Base-by-base conservation (phyloP, 2,888 invertebrate genomes). In the Thelaira solivaga region DNA sequence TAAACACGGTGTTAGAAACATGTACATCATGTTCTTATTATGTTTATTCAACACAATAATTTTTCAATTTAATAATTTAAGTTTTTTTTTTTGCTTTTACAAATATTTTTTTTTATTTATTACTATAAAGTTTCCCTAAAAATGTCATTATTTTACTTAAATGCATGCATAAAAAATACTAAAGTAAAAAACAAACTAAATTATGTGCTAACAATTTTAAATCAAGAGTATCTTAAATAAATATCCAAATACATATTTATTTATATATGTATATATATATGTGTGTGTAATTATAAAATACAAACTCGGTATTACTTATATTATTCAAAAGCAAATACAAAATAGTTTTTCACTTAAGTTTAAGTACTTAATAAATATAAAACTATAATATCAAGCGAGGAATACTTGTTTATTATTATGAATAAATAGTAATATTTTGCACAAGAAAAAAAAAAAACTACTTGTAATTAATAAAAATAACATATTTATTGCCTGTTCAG, bases 81-180 rank as follows among this genome's bases (percentile, higher is more conserved):
- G 1, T 16, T 4, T 22, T 8, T 10, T 13, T 49, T 47, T 13
- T 26, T 26, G 8, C 3, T 36, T 16, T 36, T 41, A n/a, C 16
- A 45, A 43, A n/a, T n/a, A 49, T 59, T 41, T 64, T 41, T 55
- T 31, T 39, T 22, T 5, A 20, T 57, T 29, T 45, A 7, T 45
- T 53, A 3, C 13, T 26, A 36, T 39, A 41, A 61, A 55, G 20
- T 62, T 62, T 77, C 77, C 77, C 73, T 77, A 77, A 77, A 57
- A 39, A 29, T 13, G 68, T 73, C 73, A 2, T 45, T 68, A 16
- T n/a, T 61, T n/a, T n/a, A n/a, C n/a, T 49, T 13, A 64, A 73
- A 69, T 73, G 51, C 64, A 78, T 45, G 57, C 64, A 57, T 47
- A 4, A 13, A 51, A 29, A 53, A 64, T 47, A 36, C 45, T 7